Evolutionary conservation across 2,888 invertebrate species (phyloP), one percentile per base, ranked within the genome.

Genomic region (Pterostichus madidus): DNA sequence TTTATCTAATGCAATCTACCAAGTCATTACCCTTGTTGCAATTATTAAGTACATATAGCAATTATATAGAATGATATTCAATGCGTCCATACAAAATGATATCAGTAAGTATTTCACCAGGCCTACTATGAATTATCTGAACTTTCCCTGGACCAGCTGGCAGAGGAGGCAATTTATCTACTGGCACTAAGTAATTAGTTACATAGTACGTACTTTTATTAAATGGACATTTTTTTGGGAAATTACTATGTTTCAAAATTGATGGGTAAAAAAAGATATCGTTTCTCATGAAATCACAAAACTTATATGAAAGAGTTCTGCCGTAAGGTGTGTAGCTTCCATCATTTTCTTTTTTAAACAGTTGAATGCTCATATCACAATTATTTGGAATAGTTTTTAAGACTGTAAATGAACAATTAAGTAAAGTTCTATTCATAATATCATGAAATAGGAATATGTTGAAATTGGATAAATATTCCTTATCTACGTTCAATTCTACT

Each of bases 191-290:
- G 13, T 59, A 59, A 31, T 59, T 59, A 59, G 10, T 3, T 59
- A 59, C 2, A 64, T 64, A 64, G 24, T 64, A 64, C 24, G 8
- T 3, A 10, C 6, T 13, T 64, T 0, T 0, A 0, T 31, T 7
- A 32, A 32, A 3, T n/a, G 64, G 64, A 35, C 64, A 64, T 0
- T 0, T 64, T 4, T 64, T 31, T n/a, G 64, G 64, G 3, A 35
- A 64, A 64, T 64, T 64, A 5, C 64, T 6, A 32, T 64, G 13
- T 32, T 31, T 3, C 35, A 31, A 35, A 2, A 64, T 11, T 11
- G n/a, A n/a, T 32, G 64, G 64, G 24, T 64, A 64, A 32, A 64
- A 35, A 64, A 32, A 35, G 7, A 24, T 64, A 13, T 64, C 64
- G 11, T n/a, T 64, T 31, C 11, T 64, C 4, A 64, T 11, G n/a